Base-by-base conservation (phyloP, 2,797 vertebrate genomes). In the Coendou prehensilis region DNA sequence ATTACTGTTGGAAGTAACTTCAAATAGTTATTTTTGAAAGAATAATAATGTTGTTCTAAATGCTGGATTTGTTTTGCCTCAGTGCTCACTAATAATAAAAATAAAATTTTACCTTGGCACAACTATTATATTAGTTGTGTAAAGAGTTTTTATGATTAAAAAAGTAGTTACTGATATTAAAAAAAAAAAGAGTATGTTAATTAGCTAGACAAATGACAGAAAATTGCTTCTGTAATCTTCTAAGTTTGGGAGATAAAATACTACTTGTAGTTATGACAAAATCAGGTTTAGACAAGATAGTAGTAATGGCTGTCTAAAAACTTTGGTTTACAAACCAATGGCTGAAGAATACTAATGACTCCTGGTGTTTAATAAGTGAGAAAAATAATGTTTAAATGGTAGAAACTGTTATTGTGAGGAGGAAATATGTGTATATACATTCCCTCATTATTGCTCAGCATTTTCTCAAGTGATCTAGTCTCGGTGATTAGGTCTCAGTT, bases 141-240 rank as follows among this genome's bases (percentile, higher is more conserved):
- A 23, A 95, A 94, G 85, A 89, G 23, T 75, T 93, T 91, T 93
- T 85, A 61, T 87, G 69, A 64, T 93, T 93, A 37, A 87, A 92
- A 84, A 80, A 84, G 20, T 83, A 69, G 9, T 50, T 75, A 17
- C 13, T 47, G 23, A 61, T 75, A 63, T 50, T 83, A 26, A 81
- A 90, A 79, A 92, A 83, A 33, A 83, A 92, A 83, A 33, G 80
- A 57, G 71, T 69, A 3, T 91, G 37, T 96, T 92, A 50, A 76
- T 91, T 93, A 85, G 82, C 15, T 88, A 41, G 47, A 61, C 33
- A 92, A 57, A 63, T 92, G 59, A 67, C 76, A 86, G 20, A 82
- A 90, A 87, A n/a, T 93, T 92, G 45, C 23, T 88, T 93, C 54
- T 87, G 20, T 57, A 81, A 37, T 84, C 28, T 18, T 89, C 3